phyloP scores from a whole-genome alignment of 2,888 invertebrate genomes.

The Trichopoda pennipes region DNA sequence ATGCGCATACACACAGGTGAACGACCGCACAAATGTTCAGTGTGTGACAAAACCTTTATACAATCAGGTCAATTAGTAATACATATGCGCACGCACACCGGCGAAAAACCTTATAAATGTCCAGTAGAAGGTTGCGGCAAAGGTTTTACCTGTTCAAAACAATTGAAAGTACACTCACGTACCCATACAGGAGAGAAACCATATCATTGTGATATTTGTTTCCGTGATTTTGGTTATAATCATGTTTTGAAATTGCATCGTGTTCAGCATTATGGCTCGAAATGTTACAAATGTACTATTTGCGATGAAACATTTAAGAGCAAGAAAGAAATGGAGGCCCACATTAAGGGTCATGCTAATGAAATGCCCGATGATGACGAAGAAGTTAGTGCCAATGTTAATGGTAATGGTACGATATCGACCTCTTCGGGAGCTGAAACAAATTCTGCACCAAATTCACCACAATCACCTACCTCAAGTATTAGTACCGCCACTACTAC shows the following conservation, averaged over 20 bases:
- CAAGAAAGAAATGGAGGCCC: conserved; percentile 94
- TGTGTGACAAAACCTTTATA: conserved; percentile 94
- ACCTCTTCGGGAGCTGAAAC: conserved; percentile 69
- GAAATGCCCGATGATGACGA: conserved; percentile 83
- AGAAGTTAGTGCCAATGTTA: conserved; percentile 68
- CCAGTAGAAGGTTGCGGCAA: conserved; percentile 92
- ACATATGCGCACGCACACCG: conserved; percentile 94
- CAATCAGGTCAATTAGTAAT: conserved; percentile 95
- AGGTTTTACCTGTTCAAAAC: conserved; percentile 95
- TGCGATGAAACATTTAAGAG: conserved; percentile 95
- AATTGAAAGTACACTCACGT: conserved; percentile 93
- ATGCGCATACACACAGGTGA: conserved; percentile 95
- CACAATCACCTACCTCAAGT: conserved; percentile 71
- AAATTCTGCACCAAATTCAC: conserved; percentile 74
- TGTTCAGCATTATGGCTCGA: conserved; percentile 94
- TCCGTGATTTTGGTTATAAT: conserved; percentile 94
- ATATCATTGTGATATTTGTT: conserved; percentile 94
- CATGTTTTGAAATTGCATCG: conserved; percentile 94
- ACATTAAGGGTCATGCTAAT: conserved; percentile 90
- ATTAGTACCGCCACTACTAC: conserved; percentile 49
- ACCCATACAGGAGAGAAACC: conserved; percentile 96
- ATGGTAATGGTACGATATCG: conserved; percentile 67
- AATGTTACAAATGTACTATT: conserved; percentile 95
- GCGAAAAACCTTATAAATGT: conserved; percentile 91
- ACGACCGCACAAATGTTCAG: conserved; percentile 92